A percentile compares a stretch with the other conserved stretches of the same genome.
Conservation (phyloP, 1,140 invertebrate genomes). For the Cepaea nemoralis region DNA sequence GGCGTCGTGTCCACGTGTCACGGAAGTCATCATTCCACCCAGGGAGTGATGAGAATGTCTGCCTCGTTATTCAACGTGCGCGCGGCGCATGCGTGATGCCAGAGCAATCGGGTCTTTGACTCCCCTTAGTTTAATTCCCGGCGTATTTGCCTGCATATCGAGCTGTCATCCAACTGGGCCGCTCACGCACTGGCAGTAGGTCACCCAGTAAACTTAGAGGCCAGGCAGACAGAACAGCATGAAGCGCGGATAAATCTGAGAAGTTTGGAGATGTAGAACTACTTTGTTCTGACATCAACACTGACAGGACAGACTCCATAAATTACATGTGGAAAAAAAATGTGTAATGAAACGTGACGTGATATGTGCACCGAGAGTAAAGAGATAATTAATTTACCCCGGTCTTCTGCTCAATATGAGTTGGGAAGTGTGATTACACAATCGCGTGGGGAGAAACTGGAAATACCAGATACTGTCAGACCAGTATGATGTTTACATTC, state of each 20-base stretch:
- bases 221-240: neutral
- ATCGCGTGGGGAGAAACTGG: too few relatives aligned
- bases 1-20: slow-evolving; percentile 26
- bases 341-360: neutral
- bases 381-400: neutral
- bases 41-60: neutral
- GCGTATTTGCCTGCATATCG: slow-evolving; percentile 17
- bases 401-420: too few relatives aligned
- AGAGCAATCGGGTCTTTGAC: slow-evolving; percentile 7
- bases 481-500: too few relatives aligned
- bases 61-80: slow-evolving; percentile 31
- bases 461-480: too few relatives aligned
- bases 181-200: slow-evolving; percentile 2
- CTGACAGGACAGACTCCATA: neutral
- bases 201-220: slow-evolving; percentile 10
- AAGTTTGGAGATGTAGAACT: neutral
- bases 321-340: neutral
- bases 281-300: neutral
- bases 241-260: slow-evolving; percentile 5
- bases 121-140: slow-evolving; percentile 2
- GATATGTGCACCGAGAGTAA: neutral
- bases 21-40: slow-evolving; percentile 37
- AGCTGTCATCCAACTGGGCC: neutral
- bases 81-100: slow-evolving; percentile 26
- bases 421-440: too few relatives aligned